Evolutionary conservation across 2,113 vertebrate genomes (phyloP), one percentile per base, ranked within the genome.

Genomic region (Hyla sarda): DNA sequence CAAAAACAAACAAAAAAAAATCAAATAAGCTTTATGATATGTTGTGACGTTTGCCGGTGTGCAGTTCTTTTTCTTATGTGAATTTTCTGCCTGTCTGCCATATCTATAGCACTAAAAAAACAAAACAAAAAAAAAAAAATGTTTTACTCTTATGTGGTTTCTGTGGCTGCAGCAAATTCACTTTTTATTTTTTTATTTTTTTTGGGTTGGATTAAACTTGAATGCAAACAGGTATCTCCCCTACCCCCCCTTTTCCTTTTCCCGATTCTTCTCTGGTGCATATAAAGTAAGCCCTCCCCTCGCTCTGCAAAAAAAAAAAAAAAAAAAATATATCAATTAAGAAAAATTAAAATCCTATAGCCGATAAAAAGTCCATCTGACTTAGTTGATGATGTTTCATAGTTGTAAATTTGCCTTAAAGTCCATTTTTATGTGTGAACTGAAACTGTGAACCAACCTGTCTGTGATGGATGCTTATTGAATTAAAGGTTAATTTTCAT

Each of bases 401-500:
- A 90, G 92, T 84, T 94, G 90, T 93, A 79, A 89, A 88, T 92
- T 90, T 92, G 85, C 92, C 90, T 93, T 90, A 88, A n/a, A 86
- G 89, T 91, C 88, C 79, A 89, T 92, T 91, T 69, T 47, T 92
- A 90, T 95, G 92, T 95, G 76, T 90, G 89, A 89, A 87, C 91
- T 93, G 88, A 92, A 92, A 88, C 92, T 95, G 94, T 95, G 93
- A 95, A 93, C 90, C 28, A 92, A 82, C 88, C 82, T 89, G 56
- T 90, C 88, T 88, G 69, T 91, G 90, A 91, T 93, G 92, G 90
- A 92, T 93, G 91, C 92, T 91, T 89, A 93, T 89, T 90, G 90
- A 93, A 94, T 93, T 95, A 94, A 94, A 95, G 88, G 90, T 93
- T 95, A 94, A 94, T 95, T 95, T 95, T 95, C 94, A 92, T 95